A percentile compares a stretch with the other conserved stretches of the same genome.
Conservation (phyloP, 1,140 invertebrate genomes). For the Anastrepha ludens region DNA sequence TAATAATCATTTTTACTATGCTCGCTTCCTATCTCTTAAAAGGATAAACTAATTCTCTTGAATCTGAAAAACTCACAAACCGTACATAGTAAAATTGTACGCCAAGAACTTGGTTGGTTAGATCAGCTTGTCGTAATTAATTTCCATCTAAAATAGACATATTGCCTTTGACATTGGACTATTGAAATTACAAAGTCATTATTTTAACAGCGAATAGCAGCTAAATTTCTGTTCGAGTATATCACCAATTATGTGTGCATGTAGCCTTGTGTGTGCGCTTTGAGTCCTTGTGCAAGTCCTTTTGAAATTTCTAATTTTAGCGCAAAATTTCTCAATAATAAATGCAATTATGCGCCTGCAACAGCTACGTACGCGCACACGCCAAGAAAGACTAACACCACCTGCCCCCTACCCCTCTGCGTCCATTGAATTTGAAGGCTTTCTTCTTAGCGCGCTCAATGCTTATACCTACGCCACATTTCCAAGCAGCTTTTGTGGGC, state of each 20-base stretch:
- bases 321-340: conserved; percentile 47
- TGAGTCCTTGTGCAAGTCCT: conserved; percentile 11
- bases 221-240: not conserved
- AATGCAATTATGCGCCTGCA: conserved; percentile 51
- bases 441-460: not conserved
- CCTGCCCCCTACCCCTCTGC: not conserved
- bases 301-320: conserved; percentile 44
- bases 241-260: conserved; percentile 29
- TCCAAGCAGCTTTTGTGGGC: conserved; percentile 3
- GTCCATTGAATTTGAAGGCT: not conserved
- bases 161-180: conserved; percentile 29
- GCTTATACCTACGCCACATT: not conserved
- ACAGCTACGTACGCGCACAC: conserved; percentile 7
- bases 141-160: not conserved
- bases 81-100: not conserved
- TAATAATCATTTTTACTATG: too few species aligned
- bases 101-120: not conserved
- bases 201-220: conserved; percentile 23
- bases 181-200: conserved; percentile 37
- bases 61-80: not conserved
- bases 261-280: not conserved
- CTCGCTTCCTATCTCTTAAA: too few species aligned
- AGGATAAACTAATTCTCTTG: too few species aligned
- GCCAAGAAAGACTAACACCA: not conserved
- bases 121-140: conserved; percentile 7